Base-by-base conservation (phyloP, 2,797 vertebrate species). In the Synanceia verrucosa region DNA sequence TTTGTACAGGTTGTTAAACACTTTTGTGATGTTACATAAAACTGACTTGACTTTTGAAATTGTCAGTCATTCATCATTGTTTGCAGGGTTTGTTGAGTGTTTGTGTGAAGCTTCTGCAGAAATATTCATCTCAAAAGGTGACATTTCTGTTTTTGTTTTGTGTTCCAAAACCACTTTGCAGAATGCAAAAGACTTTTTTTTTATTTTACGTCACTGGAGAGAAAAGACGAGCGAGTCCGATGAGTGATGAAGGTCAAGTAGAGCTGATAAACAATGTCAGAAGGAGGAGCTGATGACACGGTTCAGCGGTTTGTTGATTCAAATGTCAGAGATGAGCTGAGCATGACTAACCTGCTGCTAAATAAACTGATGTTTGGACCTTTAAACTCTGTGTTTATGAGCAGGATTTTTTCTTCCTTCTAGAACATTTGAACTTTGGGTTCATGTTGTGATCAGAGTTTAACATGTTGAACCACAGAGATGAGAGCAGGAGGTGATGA, bases 311-410 rank as follows among this genome's bases (percentile, higher is more conserved):
- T 80, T 23, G 24, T 24, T 66, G 24, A 21, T 78, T 78, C 24
- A 83, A 70, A 86, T 76, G 78, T 82, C 77, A 79, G 44, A 70
- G 28, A 67, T 37, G 57, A 77, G 28, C 59, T 63, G 53, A 66
- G 52, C 64, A 62, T 88, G 85, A 89, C 67, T 85, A 82, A 87
- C 56, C 56, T 23, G 59, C 53, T 76, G 53, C 72, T 56, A 46
- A 78, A 75, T 51, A 70, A 44, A 62, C 36, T 71, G 73, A 66
- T 76, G 64, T 68, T 81, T 70, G 78, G 77, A 86, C 55, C 69
- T 39, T 52, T 44, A 46, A 74, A 73, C 9, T 9, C 3, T 34
- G 31, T 13, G 6, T 12, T 16, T 24, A 18, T 29, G 14, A 19
- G 28, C 12, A 43, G 18, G n/a, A 56, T 5, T 39, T 0, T 39